Conservation (phyloP, 1,140 invertebrate genomes). For the Heliconius hewitsoni region DNA sequence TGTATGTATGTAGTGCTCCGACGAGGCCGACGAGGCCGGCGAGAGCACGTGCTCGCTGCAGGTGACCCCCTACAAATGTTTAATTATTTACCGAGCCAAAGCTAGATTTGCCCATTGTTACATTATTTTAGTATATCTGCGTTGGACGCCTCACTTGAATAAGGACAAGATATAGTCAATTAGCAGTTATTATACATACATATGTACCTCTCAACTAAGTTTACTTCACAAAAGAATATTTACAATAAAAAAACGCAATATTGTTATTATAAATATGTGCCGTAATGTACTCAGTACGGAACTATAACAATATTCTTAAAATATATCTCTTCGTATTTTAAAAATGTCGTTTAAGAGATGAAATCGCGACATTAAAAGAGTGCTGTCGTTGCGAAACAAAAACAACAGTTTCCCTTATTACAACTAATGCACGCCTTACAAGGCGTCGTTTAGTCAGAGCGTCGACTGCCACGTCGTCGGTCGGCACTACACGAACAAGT, state of each 20-base stretch:
- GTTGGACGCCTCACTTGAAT: not conserved
- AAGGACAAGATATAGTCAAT: not conserved
- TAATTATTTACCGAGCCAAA: not conserved
- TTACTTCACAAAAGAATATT: not conserved
- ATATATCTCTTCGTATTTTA: too few relatives aligned
- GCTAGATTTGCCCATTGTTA: not conserved
- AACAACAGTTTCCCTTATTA: constrained; percentile 1
- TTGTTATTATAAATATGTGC: too few relatives aligned
- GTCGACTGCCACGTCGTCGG: not conserved
- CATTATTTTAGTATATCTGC: not conserved
- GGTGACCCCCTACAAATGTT: not conserved
- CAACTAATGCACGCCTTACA: not conserved
- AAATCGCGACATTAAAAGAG: not conserved
- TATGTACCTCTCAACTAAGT: not conserved
- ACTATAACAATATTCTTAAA: too few relatives aligned
- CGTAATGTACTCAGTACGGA: too few relatives aligned
- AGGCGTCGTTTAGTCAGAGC: not conserved
- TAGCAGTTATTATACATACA: not conserved
- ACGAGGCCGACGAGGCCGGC: too few relatives aligned
- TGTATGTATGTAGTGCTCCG: too few relatives aligned
- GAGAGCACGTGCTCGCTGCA: too few relatives aligned
- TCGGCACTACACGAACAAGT: not conserved
- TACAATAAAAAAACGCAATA: too few relatives aligned
- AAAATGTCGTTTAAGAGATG: too few relatives aligned
- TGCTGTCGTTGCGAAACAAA: not conserved